Evolutionary conservation across 2,888 invertebrate genomes (phyloP).

Genomic region (Cephus sareptanus): DNA sequence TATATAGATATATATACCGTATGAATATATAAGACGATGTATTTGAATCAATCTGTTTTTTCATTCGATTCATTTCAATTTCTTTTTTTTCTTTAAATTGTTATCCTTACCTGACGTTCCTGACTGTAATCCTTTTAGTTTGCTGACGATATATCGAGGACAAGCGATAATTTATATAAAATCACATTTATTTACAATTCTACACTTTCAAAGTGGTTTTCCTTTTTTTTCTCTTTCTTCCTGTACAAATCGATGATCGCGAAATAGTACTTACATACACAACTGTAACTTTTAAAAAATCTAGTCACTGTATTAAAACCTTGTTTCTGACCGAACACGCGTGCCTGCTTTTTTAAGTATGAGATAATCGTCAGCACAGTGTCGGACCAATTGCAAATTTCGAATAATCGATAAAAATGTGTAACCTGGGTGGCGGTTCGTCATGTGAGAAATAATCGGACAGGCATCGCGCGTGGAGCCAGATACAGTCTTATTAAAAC

Average conservation of each 20-base stretch:
- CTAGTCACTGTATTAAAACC: constrained; percentile 53
- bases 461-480: constrained; percentile 32
- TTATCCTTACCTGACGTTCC: neutral
- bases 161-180: constrained; percentile 45
- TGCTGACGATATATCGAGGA: neutral
- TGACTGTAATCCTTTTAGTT: neutral
- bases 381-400: neutral
- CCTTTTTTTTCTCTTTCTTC: neutral
- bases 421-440: neutral
- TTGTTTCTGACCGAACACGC: constrained; percentile 7
- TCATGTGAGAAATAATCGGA: neutral
- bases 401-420: neutral
- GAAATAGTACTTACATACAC: constrained; percentile 38
- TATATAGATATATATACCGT: constrained; percentile 5
- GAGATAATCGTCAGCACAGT: neutral
- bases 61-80: neutral
- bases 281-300: constrained; percentile 46
- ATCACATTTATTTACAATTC: constrained; percentile 65
- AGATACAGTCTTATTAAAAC: constrained; percentile 54
- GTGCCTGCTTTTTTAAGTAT: neutral
- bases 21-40: constrained; percentile 3
- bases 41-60: neutral
- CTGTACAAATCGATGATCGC: constrained; percentile 56
- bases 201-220: constrained; percentile 51
- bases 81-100: constrained; percentile 30